Conservation (phyloP, 2,888 invertebrate genomes). For the Polia nebulosa region DNA sequence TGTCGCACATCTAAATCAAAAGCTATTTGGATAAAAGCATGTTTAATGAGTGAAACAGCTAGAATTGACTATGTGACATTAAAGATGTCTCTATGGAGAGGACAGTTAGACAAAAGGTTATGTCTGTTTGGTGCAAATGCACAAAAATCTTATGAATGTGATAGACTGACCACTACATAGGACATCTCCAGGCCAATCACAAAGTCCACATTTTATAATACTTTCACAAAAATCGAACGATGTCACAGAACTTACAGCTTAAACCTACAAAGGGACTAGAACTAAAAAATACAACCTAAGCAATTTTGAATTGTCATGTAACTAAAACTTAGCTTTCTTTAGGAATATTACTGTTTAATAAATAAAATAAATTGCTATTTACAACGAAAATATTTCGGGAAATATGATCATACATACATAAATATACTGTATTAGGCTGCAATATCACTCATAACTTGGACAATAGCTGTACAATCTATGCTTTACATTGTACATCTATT, state of each 20-base stretch:
- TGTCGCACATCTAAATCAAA: conserved; percentile 55
- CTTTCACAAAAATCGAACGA: conserved; percentile 68
- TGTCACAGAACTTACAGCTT: conserved; percentile 73
- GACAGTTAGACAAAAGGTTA: conserved; percentile 18
- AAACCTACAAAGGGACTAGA: conserved; percentile 88
- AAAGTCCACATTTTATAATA: conserved; percentile 61
- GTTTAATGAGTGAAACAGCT: conserved; percentile 51
- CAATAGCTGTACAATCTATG: conserved; percentile 36
- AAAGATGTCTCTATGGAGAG: conserved; percentile 19
- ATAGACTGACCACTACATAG: conserved; percentile 13
- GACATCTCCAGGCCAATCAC: conserved; percentile 34
- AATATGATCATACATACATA: conserved; percentile 61
- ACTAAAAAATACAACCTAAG: conserved; percentile 85
- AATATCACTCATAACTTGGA: conserved; percentile 59
- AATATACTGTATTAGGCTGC: conserved; percentile 46
- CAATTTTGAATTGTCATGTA: conserved; percentile 84
- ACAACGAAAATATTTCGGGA: conserved; percentile 70
- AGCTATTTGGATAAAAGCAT: conserved; percentile 55
- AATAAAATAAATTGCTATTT: conserved; percentile 76
- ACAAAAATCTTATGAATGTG: conserved; percentile 13
- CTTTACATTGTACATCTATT: conserved; percentile 40
- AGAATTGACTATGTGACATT: conserved; percentile 30
- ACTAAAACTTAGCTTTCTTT: conserved; percentile 76
- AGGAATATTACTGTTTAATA: conserved; percentile 68
- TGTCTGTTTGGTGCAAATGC: conserved; percentile 2